phyloP scores from a whole-genome alignment of 2,888 invertebrate species.

The Limnephilus marmoratus region DNA sequence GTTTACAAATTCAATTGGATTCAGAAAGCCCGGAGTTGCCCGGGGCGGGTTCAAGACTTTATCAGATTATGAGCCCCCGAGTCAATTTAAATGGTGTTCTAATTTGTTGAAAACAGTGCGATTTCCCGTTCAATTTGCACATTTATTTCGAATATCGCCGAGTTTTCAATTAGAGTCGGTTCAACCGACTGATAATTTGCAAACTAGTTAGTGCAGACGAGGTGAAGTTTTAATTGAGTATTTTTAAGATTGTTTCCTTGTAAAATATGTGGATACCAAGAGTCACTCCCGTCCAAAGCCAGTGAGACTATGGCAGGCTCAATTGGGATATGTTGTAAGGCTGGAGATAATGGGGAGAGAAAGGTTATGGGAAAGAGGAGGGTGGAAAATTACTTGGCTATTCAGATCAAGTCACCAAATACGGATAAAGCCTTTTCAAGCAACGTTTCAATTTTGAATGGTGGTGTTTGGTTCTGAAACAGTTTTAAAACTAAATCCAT shows the following conservation, averaged over 20 bases:
- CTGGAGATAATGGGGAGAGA: no score
- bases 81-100: conserved; percentile 15
- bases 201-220: background rate
- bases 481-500: no score
- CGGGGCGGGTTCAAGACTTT: background rate
- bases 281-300: no score
- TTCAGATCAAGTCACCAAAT: no score
- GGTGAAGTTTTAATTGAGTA: no score
- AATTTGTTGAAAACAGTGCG: conserved; percentile 18
- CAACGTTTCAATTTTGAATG: no score
- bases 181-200: background rate
- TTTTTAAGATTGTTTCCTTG: background rate
- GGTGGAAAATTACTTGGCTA: no score
- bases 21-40: background rate
- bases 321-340: no score
- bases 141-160: background rate
- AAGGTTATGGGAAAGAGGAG: no score
- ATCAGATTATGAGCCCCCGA: background rate
- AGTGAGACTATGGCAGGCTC: no score
- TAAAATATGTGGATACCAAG: background rate
- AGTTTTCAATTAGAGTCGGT: background rate
- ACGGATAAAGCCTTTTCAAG: no score
- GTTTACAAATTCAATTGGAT: conserved; percentile 23
- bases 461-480: no score
- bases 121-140: background rate